A percentile compares a stretch with the other conserved stretches of the same genome.
These are phyloP conservation scores for Eupithecia inturbata DNA, from an alignment of 2,888 invertebrate species.

Conservation along the genomic window DNA sequence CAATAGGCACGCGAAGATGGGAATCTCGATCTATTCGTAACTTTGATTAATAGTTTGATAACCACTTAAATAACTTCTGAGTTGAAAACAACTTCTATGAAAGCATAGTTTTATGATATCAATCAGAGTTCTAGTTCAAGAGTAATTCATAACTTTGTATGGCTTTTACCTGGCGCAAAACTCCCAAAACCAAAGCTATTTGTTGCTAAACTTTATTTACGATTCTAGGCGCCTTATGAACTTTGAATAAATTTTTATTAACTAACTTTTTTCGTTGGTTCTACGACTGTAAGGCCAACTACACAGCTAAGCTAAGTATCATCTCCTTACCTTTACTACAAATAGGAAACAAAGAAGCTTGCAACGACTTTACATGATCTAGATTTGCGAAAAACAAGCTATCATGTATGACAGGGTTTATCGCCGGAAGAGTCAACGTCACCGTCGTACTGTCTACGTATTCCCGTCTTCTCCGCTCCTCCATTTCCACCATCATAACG, in stretches of 20 bases:
- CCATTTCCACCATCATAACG: conserved; percentile 74
- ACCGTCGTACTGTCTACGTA: conserved; percentile 70
- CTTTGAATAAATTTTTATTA: background rate
- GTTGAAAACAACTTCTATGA: conserved; percentile 10
- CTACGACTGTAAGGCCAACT: background rate
- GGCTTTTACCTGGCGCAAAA: background rate
- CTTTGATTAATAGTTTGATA: conserved; percentile 29
- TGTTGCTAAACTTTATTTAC: background rate
- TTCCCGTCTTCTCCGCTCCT: conserved; percentile 67
- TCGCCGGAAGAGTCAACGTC: conserved; percentile 68
- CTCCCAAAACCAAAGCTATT: background rate
- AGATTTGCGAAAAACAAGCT: conserved; percentile 73
- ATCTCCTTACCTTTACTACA: conserved; percentile 76
- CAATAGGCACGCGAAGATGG: conserved; percentile 52
- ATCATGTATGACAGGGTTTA: conserved; percentile 72
- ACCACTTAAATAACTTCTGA: conserved; percentile 18
- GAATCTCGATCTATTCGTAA: conserved; percentile 28
- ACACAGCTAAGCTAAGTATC: background rate
- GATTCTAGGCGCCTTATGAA: background rate
- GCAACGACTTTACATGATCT: conserved; percentile 86
- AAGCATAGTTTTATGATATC: conserved; percentile 2
- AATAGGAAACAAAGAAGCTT: conserved; percentile 87
- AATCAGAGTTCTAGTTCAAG: conserved; percentile 1
- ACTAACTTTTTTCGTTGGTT: background rate
- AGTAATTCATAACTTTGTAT: conserved; percentile 15